Conservation (phyloP, 1,140 invertebrate genomes). For the Formica exsecta region DNA sequence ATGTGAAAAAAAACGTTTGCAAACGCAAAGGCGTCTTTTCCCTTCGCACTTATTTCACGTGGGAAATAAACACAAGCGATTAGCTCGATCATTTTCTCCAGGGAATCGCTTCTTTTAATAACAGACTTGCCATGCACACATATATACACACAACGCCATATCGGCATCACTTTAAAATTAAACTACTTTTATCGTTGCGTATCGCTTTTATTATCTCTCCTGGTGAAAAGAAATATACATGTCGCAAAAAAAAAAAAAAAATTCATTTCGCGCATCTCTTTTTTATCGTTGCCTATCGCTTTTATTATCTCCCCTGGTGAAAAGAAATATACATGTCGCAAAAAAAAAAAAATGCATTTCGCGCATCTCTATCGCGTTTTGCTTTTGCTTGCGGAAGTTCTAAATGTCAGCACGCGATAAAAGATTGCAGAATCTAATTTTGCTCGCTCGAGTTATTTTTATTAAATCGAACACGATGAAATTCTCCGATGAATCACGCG, state of each 20-base stretch:
- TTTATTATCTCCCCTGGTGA: neutral
- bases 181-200: slow-evolving; percentile 7
- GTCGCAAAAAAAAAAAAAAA: neutral
- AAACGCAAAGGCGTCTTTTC: neutral
- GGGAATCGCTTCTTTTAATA: slow-evolving; percentile 44
- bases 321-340: neutral
- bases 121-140: neutral
- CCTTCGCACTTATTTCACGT: neutral
- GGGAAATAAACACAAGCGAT: slow-evolving; percentile 46
- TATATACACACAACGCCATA: neutral
- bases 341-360: neutral
- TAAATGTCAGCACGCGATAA: slow-evolving; percentile 39
- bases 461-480: slow-evolving; percentile 81
- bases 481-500: slow-evolving; percentile 80
- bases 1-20: neutral
- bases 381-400: slow-evolving; percentile 17
- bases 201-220: neutral
- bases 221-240: too few species aligned
- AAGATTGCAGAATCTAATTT: slow-evolving; percentile 60
- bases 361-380: neutral
- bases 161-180: neutral
- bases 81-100: slow-evolving; percentile 14
- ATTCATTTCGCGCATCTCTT: neutral
- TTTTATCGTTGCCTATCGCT: neutral
- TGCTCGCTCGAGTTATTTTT: slow-evolving; percentile 81